Base-by-base conservation (phyloP, 2,888 invertebrate genomes). In the Chloromyia formosa region DNA sequence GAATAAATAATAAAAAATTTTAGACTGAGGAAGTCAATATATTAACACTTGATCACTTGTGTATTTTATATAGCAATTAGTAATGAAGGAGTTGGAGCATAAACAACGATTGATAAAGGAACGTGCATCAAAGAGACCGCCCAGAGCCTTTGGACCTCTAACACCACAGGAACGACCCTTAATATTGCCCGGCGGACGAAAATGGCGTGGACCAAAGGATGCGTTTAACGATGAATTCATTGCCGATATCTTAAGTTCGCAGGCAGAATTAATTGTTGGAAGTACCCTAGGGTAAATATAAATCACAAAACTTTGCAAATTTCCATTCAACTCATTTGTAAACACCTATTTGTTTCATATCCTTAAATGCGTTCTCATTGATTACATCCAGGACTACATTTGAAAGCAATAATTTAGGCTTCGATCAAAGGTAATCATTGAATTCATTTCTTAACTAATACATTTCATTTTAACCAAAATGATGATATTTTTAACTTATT, bases 151-250 rank as follows among this genome's bases (percentile, higher is more conserved):
- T 77, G 89, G 90, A 0, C 89, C 90, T 1, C 82, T 88, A 14
- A 87, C 87, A 78, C 92, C 93, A 1, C 88, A 90, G 80, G 90
- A 90, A 79, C 87, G 92, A 74, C 93, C 94, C 7, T 85, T 94
- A 58, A 90, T 93, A 71, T 87, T 94, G 71, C 93, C 94, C 12
- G 93, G 93, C 23, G 94, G 94, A 5, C 88, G 93, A 54, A 89
- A 89, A 81, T 94, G 94, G 94, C 88, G 90, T 80, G 89, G 92
- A 66, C 94, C 96, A 1, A 91, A 94, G 81, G 94, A 95, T 81
- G 92, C 95, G 58, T 96, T 94, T 88, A 93, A 95, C 78, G 95
- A 97, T 79, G 92, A 94, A 81, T 92, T 93, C 86, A 94, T 97
- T 75, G 93, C 93, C 18, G 93, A 95, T 82, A 93, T 94, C 0